phyloP scores from a whole-genome alignment of 2,888 invertebrate species.

The Oasisia sp. region DNA sequence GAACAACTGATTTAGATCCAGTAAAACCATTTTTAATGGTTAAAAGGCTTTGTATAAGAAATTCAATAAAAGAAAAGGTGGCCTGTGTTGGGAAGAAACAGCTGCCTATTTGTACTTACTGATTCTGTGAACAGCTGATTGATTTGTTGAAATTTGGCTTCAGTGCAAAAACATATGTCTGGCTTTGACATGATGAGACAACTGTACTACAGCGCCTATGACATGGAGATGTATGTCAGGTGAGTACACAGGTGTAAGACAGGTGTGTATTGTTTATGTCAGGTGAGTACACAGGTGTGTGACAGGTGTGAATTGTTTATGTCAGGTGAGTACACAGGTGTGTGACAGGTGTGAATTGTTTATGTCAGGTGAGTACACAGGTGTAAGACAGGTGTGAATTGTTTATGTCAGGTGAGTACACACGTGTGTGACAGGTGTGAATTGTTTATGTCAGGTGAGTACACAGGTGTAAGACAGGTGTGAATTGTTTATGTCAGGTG shows the following conservation, averaged over 20 bases:
- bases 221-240: conserved; percentile 83
- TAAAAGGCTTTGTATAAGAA: too few species aligned
- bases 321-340: background rate
- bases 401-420: background rate
- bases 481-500: too few species aligned
- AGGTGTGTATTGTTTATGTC: too few species aligned
- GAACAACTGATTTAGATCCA: too few species aligned
- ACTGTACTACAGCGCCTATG: conserved; percentile 83
- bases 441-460: background rate
- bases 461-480: background rate
- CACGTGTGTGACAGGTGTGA: too few species aligned
- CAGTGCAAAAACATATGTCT: conserved; percentile 78
- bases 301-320: too few species aligned
- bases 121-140: background rate
- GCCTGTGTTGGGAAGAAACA: too few species aligned
- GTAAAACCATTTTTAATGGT: too few species aligned
- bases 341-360: background rate
- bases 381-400: background rate
- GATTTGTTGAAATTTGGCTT: conserved; percentile 29
- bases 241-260: conserved; percentile 46
- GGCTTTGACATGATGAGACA: conserved; percentile 83
- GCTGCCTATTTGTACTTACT: background rate
- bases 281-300: conserved; percentile 8
- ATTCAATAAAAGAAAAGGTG: too few species aligned
- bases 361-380: background rate